Percentiles rank a stretch among this genome's conserved stretches.
These are phyloP conservation scores for Arrhamphus sclerolepis DNA, from an alignment of 2,797 vertebrate genomes.

Conservation along the genomic window DNA sequence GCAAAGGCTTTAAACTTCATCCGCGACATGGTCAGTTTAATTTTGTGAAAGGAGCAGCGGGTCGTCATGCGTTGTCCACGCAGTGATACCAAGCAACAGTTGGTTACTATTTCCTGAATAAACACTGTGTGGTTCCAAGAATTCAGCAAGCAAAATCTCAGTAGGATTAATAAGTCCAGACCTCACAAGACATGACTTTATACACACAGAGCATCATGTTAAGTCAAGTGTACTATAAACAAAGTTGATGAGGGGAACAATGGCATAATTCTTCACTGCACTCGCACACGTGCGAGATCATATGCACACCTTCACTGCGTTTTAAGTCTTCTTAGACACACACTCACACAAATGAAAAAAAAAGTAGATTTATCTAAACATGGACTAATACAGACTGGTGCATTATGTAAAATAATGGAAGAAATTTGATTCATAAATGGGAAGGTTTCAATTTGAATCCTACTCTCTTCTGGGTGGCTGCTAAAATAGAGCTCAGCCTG, in stretches of 20 bases:
- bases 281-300: constrained; percentile 14
- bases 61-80: constrained; percentile 23
- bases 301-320: constrained; percentile 26
- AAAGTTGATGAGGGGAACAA: constrained; percentile 69
- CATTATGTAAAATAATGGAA: constrained; percentile 74
- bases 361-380: constrained; percentile 65
- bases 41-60: constrained; percentile 24
- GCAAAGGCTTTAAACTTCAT: constrained; percentile 25
- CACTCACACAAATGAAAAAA: constrained; percentile 10
- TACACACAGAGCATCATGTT: constrained; percentile 35
- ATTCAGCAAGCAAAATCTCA: constrained; percentile 29
- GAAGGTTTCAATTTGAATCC: constrained; percentile 79
- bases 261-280: constrained; percentile 51
- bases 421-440: constrained; percentile 82
- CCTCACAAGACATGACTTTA: constrained; percentile 25
- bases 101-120: constrained; percentile 19
- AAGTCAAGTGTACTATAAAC: constrained; percentile 55
- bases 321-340: constrained; percentile 5
- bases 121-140: constrained; percentile 42
- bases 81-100: constrained; percentile 24
- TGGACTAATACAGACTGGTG: constrained; percentile 53
- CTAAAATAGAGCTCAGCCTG: constrained; percentile 73
- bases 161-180: constrained; percentile 56
- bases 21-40: constrained; percentile 14
- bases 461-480: constrained; percentile 69